phyloP scores from a whole-genome alignment of 30 jellyfish, hydroid and myxozoan genomes.

The Chironex yamaguchii region DNA sequence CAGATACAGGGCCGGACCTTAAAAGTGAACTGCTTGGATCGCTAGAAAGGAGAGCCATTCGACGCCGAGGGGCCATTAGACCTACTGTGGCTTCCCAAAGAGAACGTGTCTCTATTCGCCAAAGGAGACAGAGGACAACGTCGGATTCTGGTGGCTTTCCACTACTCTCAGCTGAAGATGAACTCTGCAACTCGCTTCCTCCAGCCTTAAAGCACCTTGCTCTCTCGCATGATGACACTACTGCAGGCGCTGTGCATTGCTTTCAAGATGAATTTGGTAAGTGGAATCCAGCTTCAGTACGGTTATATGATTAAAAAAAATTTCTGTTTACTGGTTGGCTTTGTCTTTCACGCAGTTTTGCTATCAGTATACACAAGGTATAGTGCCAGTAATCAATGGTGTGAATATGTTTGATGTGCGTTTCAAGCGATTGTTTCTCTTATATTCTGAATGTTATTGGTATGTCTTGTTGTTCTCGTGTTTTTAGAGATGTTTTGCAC shows the following conservation, averaged over 20 bases:
- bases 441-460: too few species aligned
- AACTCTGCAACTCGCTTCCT: constrained; percentile 2
- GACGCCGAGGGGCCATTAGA: constrained; percentile 85
- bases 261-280: constrained; percentile 91
- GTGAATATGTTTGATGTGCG: too few species aligned
- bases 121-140: constrained; percentile 67
- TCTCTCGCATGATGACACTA: constrained; percentile 88
- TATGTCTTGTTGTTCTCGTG: too few species aligned
- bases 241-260: constrained; percentile 97
- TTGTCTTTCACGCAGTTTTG: not conserved
- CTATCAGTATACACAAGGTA: too few species aligned
- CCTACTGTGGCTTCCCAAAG: constrained; percentile 56
- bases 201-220: constrained; percentile 77
- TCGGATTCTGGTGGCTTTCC: constrained; percentile 82
- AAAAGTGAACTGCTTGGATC: constrained; percentile 54
- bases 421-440: too few species aligned
- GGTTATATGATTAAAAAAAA: not conserved
- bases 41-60: constrained; percentile 56
- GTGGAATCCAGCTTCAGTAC: not conserved
- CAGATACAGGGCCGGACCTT: constrained; percentile 41
- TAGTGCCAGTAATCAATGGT: too few species aligned
- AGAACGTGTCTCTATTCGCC: constrained; percentile 70
- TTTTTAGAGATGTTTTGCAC: too few species aligned
- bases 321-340: not conserved
- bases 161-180: constrained; percentile 66